Evolutionary conservation across 2,888 invertebrate genomes (phyloP), one percentile per base, ranked within the genome.

Genomic region (Seira ritae): DNA sequence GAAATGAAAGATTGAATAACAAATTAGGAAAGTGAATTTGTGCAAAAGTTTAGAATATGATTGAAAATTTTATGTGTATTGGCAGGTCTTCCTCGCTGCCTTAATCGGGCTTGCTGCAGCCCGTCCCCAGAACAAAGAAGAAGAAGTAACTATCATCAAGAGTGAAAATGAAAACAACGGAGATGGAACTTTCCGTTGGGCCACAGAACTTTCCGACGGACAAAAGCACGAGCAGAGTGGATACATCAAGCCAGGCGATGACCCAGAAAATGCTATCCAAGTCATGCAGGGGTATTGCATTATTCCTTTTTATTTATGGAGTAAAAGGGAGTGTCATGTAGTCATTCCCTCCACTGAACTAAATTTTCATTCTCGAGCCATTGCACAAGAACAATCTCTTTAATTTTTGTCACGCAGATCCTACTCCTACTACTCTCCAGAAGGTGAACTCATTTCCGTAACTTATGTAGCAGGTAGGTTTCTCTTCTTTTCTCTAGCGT

Each of bases 81-180:
- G 73, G 80, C 68, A 85, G 85, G 82, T 86, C 37, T 67, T 86
- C 69, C 66, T 86, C 46, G 85, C 81, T 65, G 81, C 84, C 80
- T 78, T 86, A 62, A 60, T 85, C 46, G 86, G 84, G 71, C 55
- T 85, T 75, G 84, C 86, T 22, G 8, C 85, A 19, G 86, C 85
- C 65, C 86, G 86, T 62, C 86, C 86, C n/a, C 85, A 85, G 67
- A 68, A 82, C 70, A 60, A 70, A 24, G 55, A 75, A 60, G 85
- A 85, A n/a, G 85, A 81, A 76, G 71, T 85, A 22, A 84, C 84
- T 20, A 85, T 86, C 69, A 71, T 88, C 60, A 85, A 86, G 46
- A 84, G 85, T 65, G 87, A 87, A 69, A 84, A 87, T 74, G 83
- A 86, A 37, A 87, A 88, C 73, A 83, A 86, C 10, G 88, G 87